Percentiles rank a stretch among this genome's conserved stretches.
phyloP scores from a whole-genome alignment of 2,888 invertebrate species.

The Dicyrtoma fusca region DNA sequence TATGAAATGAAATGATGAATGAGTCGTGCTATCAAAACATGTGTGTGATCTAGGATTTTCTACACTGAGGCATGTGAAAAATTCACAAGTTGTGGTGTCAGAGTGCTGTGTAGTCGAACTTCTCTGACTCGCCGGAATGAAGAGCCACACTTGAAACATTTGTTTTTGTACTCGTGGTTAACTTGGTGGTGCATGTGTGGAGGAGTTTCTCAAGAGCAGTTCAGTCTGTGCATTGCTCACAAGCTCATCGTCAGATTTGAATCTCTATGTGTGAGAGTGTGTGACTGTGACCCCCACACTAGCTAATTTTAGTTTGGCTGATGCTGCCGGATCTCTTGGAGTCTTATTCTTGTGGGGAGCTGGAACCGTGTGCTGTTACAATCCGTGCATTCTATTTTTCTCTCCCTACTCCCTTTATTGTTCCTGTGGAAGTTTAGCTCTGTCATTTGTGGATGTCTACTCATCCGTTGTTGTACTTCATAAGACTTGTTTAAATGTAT shows the following conservation, averaged over 20 bases:
- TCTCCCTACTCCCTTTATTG: background rate
- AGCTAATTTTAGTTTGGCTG: slow-evolving; percentile 18
- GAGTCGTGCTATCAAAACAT: slow-evolving; percentile 32
- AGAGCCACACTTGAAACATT: slow-evolving; percentile 17
- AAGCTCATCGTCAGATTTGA: slow-evolving; percentile 21
- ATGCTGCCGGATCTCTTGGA: background rate
- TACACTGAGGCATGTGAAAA: slow-evolving; percentile 35
- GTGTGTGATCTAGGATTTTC: slow-evolving; percentile 31
- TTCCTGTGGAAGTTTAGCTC: background rate
- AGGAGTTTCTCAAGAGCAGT: no score
- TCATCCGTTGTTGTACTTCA: background rate
- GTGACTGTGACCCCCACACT: slow-evolving; percentile 18
- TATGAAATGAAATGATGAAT: slow-evolving; percentile 30
- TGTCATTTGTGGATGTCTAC: background rate
- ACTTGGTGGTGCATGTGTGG: background rate
- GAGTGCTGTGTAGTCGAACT: slow-evolving; percentile 19
- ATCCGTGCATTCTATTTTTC: slow-evolving; percentile 7
- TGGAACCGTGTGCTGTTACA: slow-evolving; percentile 18
- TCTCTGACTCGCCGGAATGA: slow-evolving; percentile 31
- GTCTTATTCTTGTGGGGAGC: background rate
- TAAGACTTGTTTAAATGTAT: background rate
- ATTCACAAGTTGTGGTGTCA: slow-evolving; percentile 44
- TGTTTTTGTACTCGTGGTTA: slow-evolving; percentile 1
- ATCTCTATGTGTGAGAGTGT: background rate
- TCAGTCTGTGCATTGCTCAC: background rate